Conservation (phyloP, 92 coral and sea anemone genomes). For the Epizoanthus scotinus region DNA sequence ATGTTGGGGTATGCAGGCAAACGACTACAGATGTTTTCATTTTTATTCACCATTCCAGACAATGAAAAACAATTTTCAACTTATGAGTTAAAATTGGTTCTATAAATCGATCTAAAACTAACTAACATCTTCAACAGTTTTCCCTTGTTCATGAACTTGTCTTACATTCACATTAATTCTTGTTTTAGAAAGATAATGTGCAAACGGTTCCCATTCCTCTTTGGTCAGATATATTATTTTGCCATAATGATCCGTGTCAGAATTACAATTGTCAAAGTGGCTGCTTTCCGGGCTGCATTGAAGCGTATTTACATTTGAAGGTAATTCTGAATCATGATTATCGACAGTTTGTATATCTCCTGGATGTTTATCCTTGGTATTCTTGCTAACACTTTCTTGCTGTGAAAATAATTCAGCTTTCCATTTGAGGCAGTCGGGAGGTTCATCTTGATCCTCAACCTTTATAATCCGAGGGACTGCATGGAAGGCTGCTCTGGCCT, state of each 20-base stretch:
- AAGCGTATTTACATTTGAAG: background rate
- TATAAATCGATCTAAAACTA: background rate
- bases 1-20: no score
- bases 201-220: slow-evolving; percentile 81
- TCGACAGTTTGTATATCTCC: background rate
- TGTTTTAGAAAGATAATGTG: slow-evolving; percentile 79
- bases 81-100: no score
- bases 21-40: no score
- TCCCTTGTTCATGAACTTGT: slow-evolving; percentile 86
- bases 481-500: slow-evolving; percentile 92
- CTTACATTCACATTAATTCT: slow-evolving; percentile 95
- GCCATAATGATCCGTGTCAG: background rate
- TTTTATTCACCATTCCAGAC: no score
- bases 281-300: background rate
- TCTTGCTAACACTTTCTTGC: background rate
- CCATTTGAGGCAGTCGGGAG: slow-evolving; percentile 85
- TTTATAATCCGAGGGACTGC: slow-evolving; percentile 95
- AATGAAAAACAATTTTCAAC: no score
- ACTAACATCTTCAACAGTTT: slow-evolving; percentile 43
- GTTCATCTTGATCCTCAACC: slow-evolving; percentile 62
- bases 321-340: background rate
- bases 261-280: background rate
- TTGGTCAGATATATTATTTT: slow-evolving; percentile 25
- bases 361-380: background rate
- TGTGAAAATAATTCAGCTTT: slow-evolving; percentile 13